A percentile compares a stretch with the other conserved stretches of the same genome.
phyloP scores from a whole-genome alignment of 2,888 invertebrate genomes.

The Platynereis dumerilii region DNA sequence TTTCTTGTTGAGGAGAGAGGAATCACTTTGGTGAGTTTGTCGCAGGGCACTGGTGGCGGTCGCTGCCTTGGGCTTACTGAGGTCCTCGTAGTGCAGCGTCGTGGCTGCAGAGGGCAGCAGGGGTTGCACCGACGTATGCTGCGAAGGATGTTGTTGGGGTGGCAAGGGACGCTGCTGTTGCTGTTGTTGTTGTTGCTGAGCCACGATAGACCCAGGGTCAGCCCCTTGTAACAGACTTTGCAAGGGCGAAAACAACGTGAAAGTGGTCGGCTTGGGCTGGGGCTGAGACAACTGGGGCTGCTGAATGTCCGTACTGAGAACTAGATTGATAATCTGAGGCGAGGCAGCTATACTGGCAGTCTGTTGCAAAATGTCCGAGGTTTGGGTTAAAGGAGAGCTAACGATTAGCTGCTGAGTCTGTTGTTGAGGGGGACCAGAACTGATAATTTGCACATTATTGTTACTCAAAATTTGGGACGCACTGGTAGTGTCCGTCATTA shows the following conservation, averaged over 20 bases:
- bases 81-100: conserved; percentile 8
- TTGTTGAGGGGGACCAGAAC: too few species aligned
- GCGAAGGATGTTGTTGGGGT: background rate
- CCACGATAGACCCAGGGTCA: background rate
- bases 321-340: background rate
- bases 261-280: background rate
- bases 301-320: conserved; percentile 5
- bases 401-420: background rate
- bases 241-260: background rate
- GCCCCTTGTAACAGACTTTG: background rate
- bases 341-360: background rate
- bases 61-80: background rate
- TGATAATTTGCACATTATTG: too few species aligned
- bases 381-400: background rate
- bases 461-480: too few species aligned
- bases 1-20: background rate
- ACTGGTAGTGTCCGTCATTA: too few species aligned
- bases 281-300: background rate
- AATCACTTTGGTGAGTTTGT: background rate
- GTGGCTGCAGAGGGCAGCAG: conserved; percentile 7
- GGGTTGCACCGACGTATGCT: background rate
- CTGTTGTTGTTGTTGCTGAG: background rate
- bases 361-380: background rate
- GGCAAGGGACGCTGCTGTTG: background rate
- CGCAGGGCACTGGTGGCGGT: too few species aligned